Conservation (phyloP, 1,140 invertebrate species). For the Ylistrum balloti region DNA sequence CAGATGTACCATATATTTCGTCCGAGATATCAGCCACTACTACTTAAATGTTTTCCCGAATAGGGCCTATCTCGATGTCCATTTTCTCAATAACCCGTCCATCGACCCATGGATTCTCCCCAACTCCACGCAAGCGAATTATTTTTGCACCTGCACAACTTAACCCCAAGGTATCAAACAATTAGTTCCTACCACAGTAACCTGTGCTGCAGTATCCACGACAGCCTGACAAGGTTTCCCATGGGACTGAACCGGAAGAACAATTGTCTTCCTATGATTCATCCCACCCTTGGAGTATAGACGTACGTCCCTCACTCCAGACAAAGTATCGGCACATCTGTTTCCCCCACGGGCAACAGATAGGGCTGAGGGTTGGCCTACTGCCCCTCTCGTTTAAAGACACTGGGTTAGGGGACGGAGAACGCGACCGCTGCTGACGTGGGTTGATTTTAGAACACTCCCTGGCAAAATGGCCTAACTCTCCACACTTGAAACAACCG, state of each 20-base stretch:
- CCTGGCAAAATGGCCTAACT: neutral
- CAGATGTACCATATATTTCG: too few species aligned
- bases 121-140: neutral
- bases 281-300: too few species aligned
- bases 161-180: neutral
- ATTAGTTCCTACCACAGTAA: constrained; percentile 42
- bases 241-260: neutral
- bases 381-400: neutral
- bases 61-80: neutral
- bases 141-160: neutral
- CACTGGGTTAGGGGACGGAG: neutral
- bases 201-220: constrained; percentile 56
- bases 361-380: neutral
- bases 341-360: neutral
- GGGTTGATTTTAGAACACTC: neutral
- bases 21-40: constrained; percentile 44
- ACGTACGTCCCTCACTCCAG: too few species aligned
- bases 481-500: too few species aligned
- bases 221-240: constrained; percentile 33
- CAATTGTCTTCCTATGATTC: neutral
- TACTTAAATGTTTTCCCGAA: neutral
- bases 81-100: neutral
- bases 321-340: neutral
- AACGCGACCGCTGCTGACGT: neutral
- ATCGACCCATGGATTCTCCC: neutral